Evolutionary conservation across 2,888 invertebrate genomes (phyloP), one percentile per base, ranked within the genome.

Genomic region (Stictocephala bisonia): DNA sequence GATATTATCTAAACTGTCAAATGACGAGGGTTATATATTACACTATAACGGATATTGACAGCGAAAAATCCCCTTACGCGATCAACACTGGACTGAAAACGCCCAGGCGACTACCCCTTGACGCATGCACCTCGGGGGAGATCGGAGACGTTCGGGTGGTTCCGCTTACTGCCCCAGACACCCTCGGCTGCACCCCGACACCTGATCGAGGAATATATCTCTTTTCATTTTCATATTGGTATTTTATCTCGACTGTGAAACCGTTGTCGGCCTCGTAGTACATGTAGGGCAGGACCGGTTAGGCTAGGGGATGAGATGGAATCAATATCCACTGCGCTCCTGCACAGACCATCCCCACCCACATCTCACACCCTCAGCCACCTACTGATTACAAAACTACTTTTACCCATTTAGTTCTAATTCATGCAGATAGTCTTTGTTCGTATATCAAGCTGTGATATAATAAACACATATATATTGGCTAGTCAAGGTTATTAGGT

Each of bases 21-120:
- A 44, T 64, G 24, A 64, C 64, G 44, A 44, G 44, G 44, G 26
- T 40, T n/a, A 64, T 44, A 26, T 41, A 40, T 13, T 15, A 44
- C 22, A 64, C 24, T 44, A n/a, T n/a, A 22, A 31, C 27, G 26
- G 26, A 44, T 44, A 64, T 40, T n/a, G 24, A n/a, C 44, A 27
- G 15, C 27, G 64, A 64, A 64, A 60, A 64, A 64, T 64, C 40
- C 40, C 64, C 64, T 20, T 44, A 18, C 64, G 44, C 64, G 64
- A 64, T 41, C 64, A 22, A 64, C 64, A 64, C 64, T 64, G 44
- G 18, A 64, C 64, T 64, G 64, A 64, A 64, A 64, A 64, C 64
- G 64, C 64, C 64, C 64, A 64, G 64, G 64, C 64, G 40, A n/a
- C 64, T 44, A 44, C 64, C 64, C 64, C 64, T 27, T 64, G 64